Conservation (phyloP, 2,888 invertebrate species). For the Parnassius orleans region DNA sequence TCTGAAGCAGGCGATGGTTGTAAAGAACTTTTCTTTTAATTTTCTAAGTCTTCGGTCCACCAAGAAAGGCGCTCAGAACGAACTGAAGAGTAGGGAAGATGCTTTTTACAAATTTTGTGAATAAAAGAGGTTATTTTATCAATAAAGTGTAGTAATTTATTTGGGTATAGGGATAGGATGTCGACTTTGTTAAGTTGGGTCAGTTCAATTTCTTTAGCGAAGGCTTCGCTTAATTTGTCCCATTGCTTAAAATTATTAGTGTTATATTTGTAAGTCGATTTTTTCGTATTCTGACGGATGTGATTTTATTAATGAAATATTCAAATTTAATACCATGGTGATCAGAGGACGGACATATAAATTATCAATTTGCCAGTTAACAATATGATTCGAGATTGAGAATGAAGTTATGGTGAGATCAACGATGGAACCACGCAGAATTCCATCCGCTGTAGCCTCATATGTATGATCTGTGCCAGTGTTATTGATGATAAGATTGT, state of each 20-base stretch:
- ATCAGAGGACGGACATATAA: background rate
- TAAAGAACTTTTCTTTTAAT: background rate
- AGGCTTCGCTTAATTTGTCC: background rate
- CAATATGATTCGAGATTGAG: too few relatives aligned
- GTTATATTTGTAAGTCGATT: background rate
- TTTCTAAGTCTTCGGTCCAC: background rate
- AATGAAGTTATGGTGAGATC: too few relatives aligned
- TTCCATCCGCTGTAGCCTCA: too few relatives aligned
- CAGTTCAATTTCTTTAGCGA: too few relatives aligned
- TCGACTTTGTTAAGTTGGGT: too few relatives aligned
- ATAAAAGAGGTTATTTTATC: background rate
- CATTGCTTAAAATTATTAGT: background rate
- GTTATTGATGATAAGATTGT: background rate
- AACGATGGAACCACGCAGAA: too few relatives aligned
- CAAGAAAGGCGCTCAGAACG: background rate
- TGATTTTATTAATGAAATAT: background rate
- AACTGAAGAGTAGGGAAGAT: background rate
- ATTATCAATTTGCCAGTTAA: background rate
- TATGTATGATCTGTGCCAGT: background rate
- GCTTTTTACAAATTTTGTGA: background rate
- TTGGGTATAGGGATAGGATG: too few relatives aligned
- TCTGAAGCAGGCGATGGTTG: background rate
- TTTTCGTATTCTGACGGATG: background rate
- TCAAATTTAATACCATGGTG: background rate
- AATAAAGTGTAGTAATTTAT: too few relatives aligned